These are phyloP conservation scores for Camponotus fellah DNA, from an alignment of 2,888 invertebrate genomes.

Conservation along the genomic window DNA sequence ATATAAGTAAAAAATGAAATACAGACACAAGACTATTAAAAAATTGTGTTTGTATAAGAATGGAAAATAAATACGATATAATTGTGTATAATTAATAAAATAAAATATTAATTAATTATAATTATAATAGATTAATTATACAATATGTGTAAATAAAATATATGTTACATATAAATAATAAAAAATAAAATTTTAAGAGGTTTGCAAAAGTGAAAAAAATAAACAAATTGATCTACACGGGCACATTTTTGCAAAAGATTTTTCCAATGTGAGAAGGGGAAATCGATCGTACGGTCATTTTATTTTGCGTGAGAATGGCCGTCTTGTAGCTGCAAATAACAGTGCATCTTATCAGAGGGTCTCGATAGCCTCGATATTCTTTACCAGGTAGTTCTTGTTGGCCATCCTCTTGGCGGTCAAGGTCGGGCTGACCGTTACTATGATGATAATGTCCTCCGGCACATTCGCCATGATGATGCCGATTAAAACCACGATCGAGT, in stretches of 20 bases:
- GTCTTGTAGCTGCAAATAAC: slow-evolving; percentile 94
- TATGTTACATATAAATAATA: not conserved
- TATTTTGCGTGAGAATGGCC: slow-evolving; percentile 92
- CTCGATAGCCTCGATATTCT: slow-evolving; percentile 93
- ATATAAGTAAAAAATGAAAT: not conserved
- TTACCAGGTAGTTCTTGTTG: slow-evolving; percentile 92
- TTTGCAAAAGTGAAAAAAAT: not conserved
- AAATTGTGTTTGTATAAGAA: not conserved
- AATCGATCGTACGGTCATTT: slow-evolving; percentile 90
- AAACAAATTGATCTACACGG: not conserved
- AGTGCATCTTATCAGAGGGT: slow-evolving; percentile 92
- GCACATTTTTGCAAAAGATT: not conserved
- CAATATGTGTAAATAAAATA: not conserved
- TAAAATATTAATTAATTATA: not conserved
- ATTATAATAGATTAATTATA: not conserved
- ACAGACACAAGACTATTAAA: no score
- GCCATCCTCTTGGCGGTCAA: slow-evolving; percentile 94
- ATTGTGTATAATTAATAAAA: not conserved
- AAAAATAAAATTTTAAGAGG: not conserved
- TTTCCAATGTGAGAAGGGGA: slow-evolving; percentile 75
- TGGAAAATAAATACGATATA: not conserved
- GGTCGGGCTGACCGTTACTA: slow-evolving; percentile 92
- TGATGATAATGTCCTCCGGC: slow-evolving; percentile 92
- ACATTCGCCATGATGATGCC: slow-evolving; percentile 93
- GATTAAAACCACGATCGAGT: slow-evolving; percentile 88